Base-by-base conservation (phyloP, 2,797 vertebrate genomes). In the Yasuhikotakia modesta region DNA sequence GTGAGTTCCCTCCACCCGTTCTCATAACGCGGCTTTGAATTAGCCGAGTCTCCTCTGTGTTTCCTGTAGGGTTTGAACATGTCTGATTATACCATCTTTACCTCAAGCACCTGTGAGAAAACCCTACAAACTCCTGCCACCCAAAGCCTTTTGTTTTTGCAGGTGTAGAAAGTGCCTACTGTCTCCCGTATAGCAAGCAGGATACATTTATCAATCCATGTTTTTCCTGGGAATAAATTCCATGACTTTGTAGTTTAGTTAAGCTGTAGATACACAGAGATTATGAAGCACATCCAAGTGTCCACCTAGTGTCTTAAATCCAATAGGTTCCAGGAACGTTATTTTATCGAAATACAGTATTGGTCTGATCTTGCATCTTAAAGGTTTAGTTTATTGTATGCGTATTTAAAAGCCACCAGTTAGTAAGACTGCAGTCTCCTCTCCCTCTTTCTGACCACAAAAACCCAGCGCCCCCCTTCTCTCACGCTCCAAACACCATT, bases 91-190 rank as follows among this genome's bases (percentile, higher is more conserved):
- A 11, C 17, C 74, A 67, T 17, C 12, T 17, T 4, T 14, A 1
- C 32, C 61, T 66, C 6, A 17, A 63, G 53, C 65, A 63, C 64
- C 72, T 43, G 32, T 69, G 70, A 57, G 43, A 77, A 14, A 68
- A 19, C 55, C 16, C 7, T 19, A 30, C 14, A 50, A 24, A n/a
- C 19, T 50, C 45, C 2, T 27, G 17, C 74, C n/a, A n/a, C 86
- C 88, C 95, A 92, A n/a, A n/a, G n/a, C n/a, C n/a, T n/a, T n/a
- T n/a, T n/a, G n/a, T 94, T 95, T 94, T 85, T 89, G 90, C 92
- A 94, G 92, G 91, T 95, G 92, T 91, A 84, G 81, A 88, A 89
- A 84, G 83, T 81, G 80, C 87, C 88, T 90, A 84, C 86, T 81
- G 70, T 70, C 85, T 87, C 88, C 12, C 22, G 13, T 22, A 27